Conservation (phyloP, 1,140 invertebrate species). For the Aricia agestis region DNA sequence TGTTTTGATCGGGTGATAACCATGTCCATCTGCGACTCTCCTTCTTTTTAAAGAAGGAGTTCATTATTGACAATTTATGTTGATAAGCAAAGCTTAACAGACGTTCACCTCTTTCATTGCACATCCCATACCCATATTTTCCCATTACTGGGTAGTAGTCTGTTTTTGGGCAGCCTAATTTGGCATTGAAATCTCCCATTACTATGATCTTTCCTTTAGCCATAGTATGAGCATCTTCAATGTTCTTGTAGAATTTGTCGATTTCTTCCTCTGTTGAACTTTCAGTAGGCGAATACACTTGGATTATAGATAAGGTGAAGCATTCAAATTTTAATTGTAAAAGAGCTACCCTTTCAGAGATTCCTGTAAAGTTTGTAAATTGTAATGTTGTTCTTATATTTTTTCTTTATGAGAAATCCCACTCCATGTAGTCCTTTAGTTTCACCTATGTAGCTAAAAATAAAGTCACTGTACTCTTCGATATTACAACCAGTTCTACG, state of each 20-base stretch:
- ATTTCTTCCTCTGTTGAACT: slow-evolving; percentile 35
- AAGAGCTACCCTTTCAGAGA: slow-evolving; percentile 36
- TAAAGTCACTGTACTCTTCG: slow-evolving; percentile 28
- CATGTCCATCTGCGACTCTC: slow-evolving; percentile 31
- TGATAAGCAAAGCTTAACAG: slow-evolving; percentile 7
- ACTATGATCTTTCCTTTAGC: background rate
- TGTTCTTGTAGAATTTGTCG: slow-evolving; percentile 29
- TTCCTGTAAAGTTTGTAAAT: slow-evolving; percentile 33
- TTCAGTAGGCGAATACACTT: slow-evolving; percentile 35
- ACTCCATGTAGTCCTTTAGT: too few species aligned
- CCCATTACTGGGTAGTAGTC: background rate
- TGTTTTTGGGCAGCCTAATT: slow-evolving; percentile 12
- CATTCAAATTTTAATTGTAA: slow-evolving; percentile 33
- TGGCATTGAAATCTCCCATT: slow-evolving; percentile 29
- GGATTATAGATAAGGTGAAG: slow-evolving; percentile 33
- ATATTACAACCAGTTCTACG: slow-evolving; percentile 32
- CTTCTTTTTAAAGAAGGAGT: slow-evolving; percentile 33
- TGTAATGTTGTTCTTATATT: slow-evolving; percentile 35
- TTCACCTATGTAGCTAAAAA: slow-evolving; percentile 35
- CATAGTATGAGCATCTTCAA: too few species aligned
- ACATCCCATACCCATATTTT: background rate
- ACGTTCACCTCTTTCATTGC: background rate
- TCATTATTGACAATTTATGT: slow-evolving; percentile 24
- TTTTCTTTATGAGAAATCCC: slow-evolving; percentile 36
- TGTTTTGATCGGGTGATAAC: slow-evolving; percentile 32